Evolutionary conservation across 2,888 invertebrate genomes (phyloP).

Genomic region (Cyclophora albipunctata): DNA sequence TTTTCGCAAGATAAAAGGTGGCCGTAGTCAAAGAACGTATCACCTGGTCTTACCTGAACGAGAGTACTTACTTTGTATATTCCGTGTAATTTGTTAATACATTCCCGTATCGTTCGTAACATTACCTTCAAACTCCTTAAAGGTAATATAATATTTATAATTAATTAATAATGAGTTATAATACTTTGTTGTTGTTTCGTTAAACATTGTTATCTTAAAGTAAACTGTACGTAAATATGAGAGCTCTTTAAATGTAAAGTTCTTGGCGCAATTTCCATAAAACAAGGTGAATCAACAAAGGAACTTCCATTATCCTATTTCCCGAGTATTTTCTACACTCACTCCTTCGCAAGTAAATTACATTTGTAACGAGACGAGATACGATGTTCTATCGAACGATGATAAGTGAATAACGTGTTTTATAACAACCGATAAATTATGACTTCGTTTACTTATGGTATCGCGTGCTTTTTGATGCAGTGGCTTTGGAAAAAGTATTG

Average conservation of each 20-base stretch:
- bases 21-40: too few relatives aligned
- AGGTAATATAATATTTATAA: too few relatives aligned
- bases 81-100: too few relatives aligned
- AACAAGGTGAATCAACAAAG: slow-evolving; percentile 36
- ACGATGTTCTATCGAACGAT: slow-evolving; percentile 29
- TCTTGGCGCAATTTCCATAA: slow-evolving; percentile 35
- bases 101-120: too few relatives aligned
- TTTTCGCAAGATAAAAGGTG: too few relatives aligned
- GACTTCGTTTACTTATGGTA: slow-evolving; percentile 12
- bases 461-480: too few relatives aligned
- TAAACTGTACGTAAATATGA: slow-evolving; percentile 16
- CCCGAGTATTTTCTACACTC: slow-evolving; percentile 36
- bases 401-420: slow-evolving; percentile 21
- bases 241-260: slow-evolving; percentile 20
- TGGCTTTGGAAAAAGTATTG: too few relatives aligned
- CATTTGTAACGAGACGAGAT: slow-evolving; percentile 35
- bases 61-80: too few relatives aligned
- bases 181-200: neutral
- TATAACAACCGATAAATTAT: slow-evolving; percentile 20
- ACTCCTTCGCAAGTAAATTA: slow-evolving; percentile 34
- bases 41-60: too few relatives aligned
- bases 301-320: slow-evolving; percentile 44
- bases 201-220: slow-evolving; percentile 6
- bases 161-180: too few relatives aligned
- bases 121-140: too few relatives aligned